Evolutionary conservation across 2,888 invertebrate species (phyloP).

Genomic region (Charanyca ferruginea): DNA sequence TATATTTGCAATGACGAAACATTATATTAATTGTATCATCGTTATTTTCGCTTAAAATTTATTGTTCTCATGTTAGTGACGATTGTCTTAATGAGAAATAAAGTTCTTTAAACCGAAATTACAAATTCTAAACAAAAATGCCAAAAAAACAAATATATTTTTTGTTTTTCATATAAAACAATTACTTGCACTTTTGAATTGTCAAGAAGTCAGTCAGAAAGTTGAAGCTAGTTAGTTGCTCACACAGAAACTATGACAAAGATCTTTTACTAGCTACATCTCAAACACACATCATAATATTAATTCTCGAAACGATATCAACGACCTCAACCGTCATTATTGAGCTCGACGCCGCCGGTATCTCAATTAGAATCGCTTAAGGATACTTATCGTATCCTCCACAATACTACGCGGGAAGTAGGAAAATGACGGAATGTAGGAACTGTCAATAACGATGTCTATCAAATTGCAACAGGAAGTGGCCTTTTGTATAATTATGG

Average conservation of each 20-base stretch:
- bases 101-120: no score
- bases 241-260: background rate
- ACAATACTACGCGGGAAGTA: slow-evolving; percentile 55
- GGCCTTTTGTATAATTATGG: slow-evolving; percentile 45
- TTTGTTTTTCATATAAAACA: no score
- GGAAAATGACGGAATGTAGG: slow-evolving; percentile 64
- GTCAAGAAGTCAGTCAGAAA: no score
- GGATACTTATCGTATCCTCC: slow-evolving; percentile 68
- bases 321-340: slow-evolving; percentile 64
- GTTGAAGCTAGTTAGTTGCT: no score
- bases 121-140: no score
- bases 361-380: slow-evolving; percentile 72
- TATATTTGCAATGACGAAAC: no score
- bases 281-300: slow-evolving; percentile 41
- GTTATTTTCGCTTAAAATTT: no score
- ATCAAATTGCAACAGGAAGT: slow-evolving; percentile 62
- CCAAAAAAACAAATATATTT: no score
- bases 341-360: slow-evolving; percentile 66
- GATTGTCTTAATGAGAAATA: no score
- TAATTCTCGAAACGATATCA: slow-evolving; percentile 48
- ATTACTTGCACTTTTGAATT: no score
- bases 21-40: no score
- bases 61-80: no score
- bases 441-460: slow-evolving; percentile 61
- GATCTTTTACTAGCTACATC: background rate